Base-by-base conservation (phyloP, 2,797 vertebrate species). In the Alosa sapidissima region DNA sequence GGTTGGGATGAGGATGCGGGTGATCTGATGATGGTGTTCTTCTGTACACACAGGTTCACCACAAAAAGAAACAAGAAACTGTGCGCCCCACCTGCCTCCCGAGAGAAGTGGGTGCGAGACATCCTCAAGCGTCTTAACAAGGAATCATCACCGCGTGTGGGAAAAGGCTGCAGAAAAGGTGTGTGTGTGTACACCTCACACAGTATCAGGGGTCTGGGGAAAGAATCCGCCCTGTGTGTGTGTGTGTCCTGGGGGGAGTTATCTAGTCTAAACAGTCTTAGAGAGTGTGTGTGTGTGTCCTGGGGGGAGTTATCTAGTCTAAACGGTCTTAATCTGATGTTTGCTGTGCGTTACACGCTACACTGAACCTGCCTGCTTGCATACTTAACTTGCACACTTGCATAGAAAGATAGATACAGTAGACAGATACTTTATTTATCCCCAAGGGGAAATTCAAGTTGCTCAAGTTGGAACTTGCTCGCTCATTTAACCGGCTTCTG, bases 41-140 rank as follows among this genome's bases (percentile, higher is more conserved):
- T 36, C 16, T 41, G 5, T 11, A 75, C 16, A 54, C 24, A 11
- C 51, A 62, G 88, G 55, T 83, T 89, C 33, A 81, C 86, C 81
- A 87, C 88, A 1, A 45, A 52, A 24, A 84, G 41, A 49, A 48
- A 68, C 28, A 8, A 4, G n/a, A 68, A 21, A 28, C 83, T 89
- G 41, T 89, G 88, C 13, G 86, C 84, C 10, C 86, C 86, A 4
- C 83, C 58, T 48, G 68, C 81, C 2, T 78, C 45, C 2, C 24
- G 65, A 21, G 72, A 86, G 6, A 81, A 86, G 41, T 89, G 88
- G 88, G 81, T 84, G 72, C 45, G 72, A 8, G 82, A 51, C 45
- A 24, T 87, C 68, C 84, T 89, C 55, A 81, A 81, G 33, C 65
- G 19, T 7, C 21, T 87, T 13, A 54, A 86, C 2, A 21, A 0